Base-by-base conservation (phyloP, 2,888 invertebrate species). In the Sphaerophoria rueppellii region DNA sequence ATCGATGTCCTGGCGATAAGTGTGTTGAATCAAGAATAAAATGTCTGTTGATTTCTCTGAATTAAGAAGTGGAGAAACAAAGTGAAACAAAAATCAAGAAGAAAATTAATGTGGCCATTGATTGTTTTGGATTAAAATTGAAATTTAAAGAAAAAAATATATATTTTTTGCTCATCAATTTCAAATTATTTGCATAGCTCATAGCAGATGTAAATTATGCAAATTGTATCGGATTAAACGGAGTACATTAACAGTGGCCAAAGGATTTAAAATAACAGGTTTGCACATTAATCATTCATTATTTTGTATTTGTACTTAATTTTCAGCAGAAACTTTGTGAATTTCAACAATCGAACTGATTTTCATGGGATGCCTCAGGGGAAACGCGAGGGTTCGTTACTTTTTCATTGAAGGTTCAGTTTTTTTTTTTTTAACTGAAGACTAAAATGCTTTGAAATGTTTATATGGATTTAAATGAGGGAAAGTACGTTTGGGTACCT, bases 1-100 rank as follows among this genome's bases (percentile, higher is more conserved):
- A 73, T 76, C 76, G 69, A 76, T 85, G 85, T 85, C 85, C 85
- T 73, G 24, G 76, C 72, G 85, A 85, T 81, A 85, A 81, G 70
- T 24, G 50, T 63, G 58, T 50, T 43, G 48, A 40, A 57, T 67
- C 24, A 40, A 24, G 40, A 67, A 40, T 54, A 6, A 67, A n/a
- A 34, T 60, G 40, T 32, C 32, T n/a, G 0, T 46, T 46, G 6
- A n/a, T 61, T 5, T 24, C 32, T 65, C 37, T 67, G 67, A 67
- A 67, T 67, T 24, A 46, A 3, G 40, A 67, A 54, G n/a, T 50
- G 65, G 50, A 52, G 11, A 65, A 65, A 65, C 65, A 35, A 70
- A 34, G 46, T 55, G 1, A 69, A 69, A 57, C 14, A 43, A 2
- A 5, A 9, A 43, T 43, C 16, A 50, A 48, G 70, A 57, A 48